These are phyloP conservation scores for Eubucco bourcierii DNA, from an alignment of 2,113 vertebrate genomes.

Conservation along the genomic window DNA sequence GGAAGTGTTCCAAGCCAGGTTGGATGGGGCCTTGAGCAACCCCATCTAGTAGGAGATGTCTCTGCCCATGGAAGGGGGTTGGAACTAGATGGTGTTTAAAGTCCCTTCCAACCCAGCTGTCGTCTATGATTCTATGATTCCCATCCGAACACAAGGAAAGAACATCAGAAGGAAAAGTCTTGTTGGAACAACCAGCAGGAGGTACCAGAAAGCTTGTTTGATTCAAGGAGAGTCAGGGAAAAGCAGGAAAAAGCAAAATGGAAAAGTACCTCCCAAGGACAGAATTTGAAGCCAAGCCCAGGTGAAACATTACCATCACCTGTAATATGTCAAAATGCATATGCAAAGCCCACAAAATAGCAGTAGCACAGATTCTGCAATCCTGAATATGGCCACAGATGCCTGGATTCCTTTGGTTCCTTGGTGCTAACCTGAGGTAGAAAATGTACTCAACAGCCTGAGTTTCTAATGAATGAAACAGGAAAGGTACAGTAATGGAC, in stretches of 20 bases:
- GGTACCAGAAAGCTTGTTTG: background rate
- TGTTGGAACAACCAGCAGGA: background rate
- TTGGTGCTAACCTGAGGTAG: background rate
- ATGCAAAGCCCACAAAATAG: no score
- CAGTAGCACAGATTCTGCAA: rapidly evolving
- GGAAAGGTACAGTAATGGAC: background rate
- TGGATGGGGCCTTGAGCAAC: no score
- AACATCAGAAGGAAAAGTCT: background rate
- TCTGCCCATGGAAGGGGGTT: no score
- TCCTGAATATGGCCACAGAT: background rate
- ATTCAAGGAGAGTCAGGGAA: background rate
- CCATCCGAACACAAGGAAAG: background rate
- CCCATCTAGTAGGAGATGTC: no score
- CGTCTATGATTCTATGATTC: no score
- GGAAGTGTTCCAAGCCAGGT: no score
- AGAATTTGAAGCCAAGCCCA: background rate
- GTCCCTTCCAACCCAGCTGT: no score
- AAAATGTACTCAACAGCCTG: rapidly evolving
- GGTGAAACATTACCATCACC: background rate
- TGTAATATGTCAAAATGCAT: rapidly evolving
- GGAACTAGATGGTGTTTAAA: no score
- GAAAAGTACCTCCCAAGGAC: background rate
- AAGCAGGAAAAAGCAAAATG: background rate
- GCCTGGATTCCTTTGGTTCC: background rate
- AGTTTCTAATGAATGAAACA: background rate